phyloP scores from a whole-genome alignment of 2,888 invertebrate species.

The Fabriciana adippe region DNA sequence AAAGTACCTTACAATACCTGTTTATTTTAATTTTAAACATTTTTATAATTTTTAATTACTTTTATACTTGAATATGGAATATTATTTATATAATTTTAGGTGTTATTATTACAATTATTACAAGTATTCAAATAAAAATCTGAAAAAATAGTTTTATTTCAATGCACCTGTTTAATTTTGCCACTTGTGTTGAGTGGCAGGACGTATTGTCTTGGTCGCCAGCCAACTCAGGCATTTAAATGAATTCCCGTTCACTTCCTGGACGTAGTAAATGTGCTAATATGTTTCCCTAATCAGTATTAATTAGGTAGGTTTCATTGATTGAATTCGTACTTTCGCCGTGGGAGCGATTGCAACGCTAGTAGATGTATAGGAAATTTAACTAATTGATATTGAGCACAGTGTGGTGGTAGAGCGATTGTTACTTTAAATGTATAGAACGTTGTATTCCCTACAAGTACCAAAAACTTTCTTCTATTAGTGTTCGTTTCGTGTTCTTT shows the following conservation, averaged over 20 bases:
- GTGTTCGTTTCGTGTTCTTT: no score
- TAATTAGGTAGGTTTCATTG: constrained; percentile 34
- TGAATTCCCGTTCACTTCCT: constrained; percentile 35
- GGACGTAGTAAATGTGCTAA: constrained; percentile 33
- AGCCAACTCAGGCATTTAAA: constrained; percentile 32
- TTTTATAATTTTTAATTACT: no score
- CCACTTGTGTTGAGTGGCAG: background rate
- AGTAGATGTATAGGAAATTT: background rate
- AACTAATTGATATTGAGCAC: constrained; percentile 13
- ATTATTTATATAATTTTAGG: no score
- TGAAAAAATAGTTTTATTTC: no score
- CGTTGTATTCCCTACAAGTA: no score
- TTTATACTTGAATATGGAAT: no score
- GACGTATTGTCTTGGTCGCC: constrained; percentile 19
- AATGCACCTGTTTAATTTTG: background rate
- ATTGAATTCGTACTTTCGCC: constrained; percentile 26
- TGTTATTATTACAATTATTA: no score
- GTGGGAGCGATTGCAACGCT: constrained; percentile 29
- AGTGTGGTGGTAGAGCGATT: background rate
- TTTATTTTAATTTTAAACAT: no score
- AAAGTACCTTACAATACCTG: no score
- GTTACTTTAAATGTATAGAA: no score
- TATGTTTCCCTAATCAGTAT: constrained; percentile 37
- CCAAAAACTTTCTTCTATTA: no score
- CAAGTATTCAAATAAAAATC: no score